Base-by-base conservation (phyloP, 2,888 invertebrate genomes). In the Bedellia somnulentella region DNA sequence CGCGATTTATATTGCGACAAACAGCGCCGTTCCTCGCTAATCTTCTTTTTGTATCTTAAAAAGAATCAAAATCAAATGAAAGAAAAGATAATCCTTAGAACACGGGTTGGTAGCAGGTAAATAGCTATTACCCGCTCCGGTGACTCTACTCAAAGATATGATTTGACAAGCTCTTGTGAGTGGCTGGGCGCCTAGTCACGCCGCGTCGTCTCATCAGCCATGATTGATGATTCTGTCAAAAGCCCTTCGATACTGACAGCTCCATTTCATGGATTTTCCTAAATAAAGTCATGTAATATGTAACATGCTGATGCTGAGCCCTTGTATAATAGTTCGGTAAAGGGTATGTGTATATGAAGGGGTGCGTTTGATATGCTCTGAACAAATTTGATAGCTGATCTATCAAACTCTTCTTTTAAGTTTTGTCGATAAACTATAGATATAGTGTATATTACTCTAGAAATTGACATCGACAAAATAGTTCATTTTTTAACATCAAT, bases 41-140 rank as follows among this genome's bases (percentile, higher is more conserved):
- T 59, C 57, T 51, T 40, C 42, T 43, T 50, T 46, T 46, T 45
- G 47, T 50, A 57, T 53, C 49, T 43, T 42, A 54, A 50, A 60
- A 59, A 58, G 58, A 60, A 66, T 60, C 60, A 58, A 57, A 57
- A 57, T 54, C 53, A 47, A 51, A 52, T 39, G 37, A 38, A 24
- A 39, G 47, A 47, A 49, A 45, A 52, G 57, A 68, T 68, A 62
- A 71, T 70, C 61, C 56, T 33, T 35, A 39, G 52, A 49, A 18
- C 9, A 18, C 5, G 18, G 49, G 47, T 47, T 43, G 46, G 46
- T 47, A 40, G 38, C 57, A 71, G 71, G 73, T 73, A 71, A 71
- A 63, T 71, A 71, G 67, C 71, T 70, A 75, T 75, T 70, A 73
- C 54, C 33, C 68, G 73, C 67, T 68, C 58, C 66, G 51, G 39